Conservation (phyloP, 1,140 invertebrate genomes). For the Drosophila sucinea region DNA sequence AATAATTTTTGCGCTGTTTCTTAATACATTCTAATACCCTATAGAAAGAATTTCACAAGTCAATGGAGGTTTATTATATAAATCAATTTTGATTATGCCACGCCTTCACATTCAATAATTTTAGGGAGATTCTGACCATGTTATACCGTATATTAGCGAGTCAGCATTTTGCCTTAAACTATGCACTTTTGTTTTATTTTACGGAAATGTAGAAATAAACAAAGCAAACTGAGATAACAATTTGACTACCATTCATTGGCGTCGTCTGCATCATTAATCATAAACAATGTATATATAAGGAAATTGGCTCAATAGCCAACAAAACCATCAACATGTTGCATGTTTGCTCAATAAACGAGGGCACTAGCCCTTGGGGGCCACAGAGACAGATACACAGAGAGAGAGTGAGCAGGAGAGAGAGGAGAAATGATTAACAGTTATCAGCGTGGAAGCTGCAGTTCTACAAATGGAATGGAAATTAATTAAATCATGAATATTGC, state of each 20-base stretch:
- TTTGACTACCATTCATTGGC: conserved; percentile 36
- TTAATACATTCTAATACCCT: conserved; percentile 28
- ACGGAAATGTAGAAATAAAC: conserved; percentile 15
- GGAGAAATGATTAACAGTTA: conserved; percentile 56
- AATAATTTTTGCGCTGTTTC: conserved; percentile 67
- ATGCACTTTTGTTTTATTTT: background rate
- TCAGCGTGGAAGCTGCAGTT: conserved; percentile 54
- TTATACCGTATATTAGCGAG: background rate
- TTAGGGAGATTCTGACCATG: background rate
- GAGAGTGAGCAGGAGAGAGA: background rate
- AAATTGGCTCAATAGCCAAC: conserved; percentile 48
- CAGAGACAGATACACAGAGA: background rate
- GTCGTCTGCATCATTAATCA: conserved; percentile 47
- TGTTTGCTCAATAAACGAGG: conserved; percentile 30
- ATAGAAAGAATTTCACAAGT: conserved; percentile 18
- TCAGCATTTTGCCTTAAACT: background rate
- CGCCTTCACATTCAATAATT: too few species aligned
- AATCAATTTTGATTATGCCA: too few species aligned
- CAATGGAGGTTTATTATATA: conserved; percentile 50
- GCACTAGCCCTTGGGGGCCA: conserved; percentile 44
- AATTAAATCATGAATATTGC: conserved; percentile 76
- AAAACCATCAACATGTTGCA: conserved; percentile 22
- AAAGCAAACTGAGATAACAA: conserved; percentile 70
- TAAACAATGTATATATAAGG: conserved; percentile 40
- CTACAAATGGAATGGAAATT: conserved; percentile 72